These are phyloP conservation scores for Nematostella vectensis DNA, from an alignment of 92 coral and sea anemone species.

Conservation along the genomic window DNA sequence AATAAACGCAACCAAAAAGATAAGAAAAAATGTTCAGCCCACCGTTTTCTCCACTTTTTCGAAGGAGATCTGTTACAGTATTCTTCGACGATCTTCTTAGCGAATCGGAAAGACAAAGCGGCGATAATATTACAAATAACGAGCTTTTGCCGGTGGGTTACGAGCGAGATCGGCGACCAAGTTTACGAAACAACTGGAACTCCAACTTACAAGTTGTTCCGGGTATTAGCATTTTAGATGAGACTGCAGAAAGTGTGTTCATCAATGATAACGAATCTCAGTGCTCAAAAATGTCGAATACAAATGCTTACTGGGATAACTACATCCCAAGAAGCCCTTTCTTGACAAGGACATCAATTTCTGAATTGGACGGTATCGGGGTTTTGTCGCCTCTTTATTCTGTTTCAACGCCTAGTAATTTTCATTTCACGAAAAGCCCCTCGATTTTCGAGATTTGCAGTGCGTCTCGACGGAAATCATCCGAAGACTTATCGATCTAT, in stretches of 20 bases:
- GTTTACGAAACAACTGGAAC: background rate
- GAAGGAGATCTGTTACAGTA: background rate
- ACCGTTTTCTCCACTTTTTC: background rate
- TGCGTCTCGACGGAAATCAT: constrained; percentile 28
- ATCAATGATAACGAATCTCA: background rate
- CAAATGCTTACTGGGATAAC: background rate
- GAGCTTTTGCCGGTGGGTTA: background rate
- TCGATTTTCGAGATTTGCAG: constrained; percentile 27
- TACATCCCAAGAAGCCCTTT: constrained; percentile 20
- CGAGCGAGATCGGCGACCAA: background rate
- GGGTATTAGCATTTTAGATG: background rate
- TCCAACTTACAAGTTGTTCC: constrained; percentile 3
- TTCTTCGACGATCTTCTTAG: background rate
- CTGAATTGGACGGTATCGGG: constrained; percentile 23
- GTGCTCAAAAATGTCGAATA: background rate
- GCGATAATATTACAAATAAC: background rate
- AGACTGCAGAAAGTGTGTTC: background rate
- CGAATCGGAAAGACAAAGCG: background rate
- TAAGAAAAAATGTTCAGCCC: too few relatives aligned
- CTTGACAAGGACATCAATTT: constrained; percentile 17
- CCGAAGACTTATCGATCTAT: constrained; percentile 53
- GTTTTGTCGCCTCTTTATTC: constrained; percentile 23
- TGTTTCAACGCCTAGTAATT: constrained; percentile 2
- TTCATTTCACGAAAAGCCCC: constrained; percentile 8
- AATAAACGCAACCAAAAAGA: too few relatives aligned